phyloP scores from a whole-genome alignment of 35 echinoderm and acorn worm species.

The Apostichopus californicus region DNA sequence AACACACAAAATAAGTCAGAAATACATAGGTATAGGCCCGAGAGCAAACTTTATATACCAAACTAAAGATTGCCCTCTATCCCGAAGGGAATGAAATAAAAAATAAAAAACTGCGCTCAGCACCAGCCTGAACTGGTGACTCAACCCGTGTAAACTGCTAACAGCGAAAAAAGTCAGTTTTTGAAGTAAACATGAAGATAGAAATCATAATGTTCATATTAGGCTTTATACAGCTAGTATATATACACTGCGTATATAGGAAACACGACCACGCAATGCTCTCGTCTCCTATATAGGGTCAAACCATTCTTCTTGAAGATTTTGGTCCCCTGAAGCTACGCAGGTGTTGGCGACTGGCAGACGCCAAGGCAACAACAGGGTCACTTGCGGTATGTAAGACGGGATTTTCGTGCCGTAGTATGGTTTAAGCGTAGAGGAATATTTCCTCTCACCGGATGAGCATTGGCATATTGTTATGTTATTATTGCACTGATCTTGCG shows the following conservation, averaged over 20 bases:
- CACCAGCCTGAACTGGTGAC: background rate
- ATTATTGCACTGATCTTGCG: conserved; percentile 47
- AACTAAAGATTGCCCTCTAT: background rate
- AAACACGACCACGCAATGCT: conserved; percentile 9
- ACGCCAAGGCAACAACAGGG: conserved; percentile 19
- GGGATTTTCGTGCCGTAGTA: background rate
- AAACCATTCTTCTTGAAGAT: conserved; percentile 25
- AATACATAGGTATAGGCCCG: background rate
- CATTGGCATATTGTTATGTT: conserved; percentile 38
- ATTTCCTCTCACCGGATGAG: conserved; percentile 31
- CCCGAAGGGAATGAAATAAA: background rate
- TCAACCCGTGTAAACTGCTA: background rate
- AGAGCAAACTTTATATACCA: background rate
- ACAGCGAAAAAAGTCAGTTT: background rate
- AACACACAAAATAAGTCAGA: background rate
- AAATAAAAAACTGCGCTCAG: background rate
- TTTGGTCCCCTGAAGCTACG: conserved; percentile 15
- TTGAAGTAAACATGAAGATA: background rate
- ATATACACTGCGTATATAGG: background rate
- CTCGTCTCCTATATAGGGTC: conserved; percentile 25
- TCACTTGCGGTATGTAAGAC: conserved; percentile 21
- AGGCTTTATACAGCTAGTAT: background rate
- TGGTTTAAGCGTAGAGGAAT: background rate
- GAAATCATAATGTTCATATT: background rate
- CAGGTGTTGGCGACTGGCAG: conserved; percentile 26